phyloP scores from a whole-genome alignment of 2,888 invertebrate genomes.

The Netelia fuscicornis region DNA sequence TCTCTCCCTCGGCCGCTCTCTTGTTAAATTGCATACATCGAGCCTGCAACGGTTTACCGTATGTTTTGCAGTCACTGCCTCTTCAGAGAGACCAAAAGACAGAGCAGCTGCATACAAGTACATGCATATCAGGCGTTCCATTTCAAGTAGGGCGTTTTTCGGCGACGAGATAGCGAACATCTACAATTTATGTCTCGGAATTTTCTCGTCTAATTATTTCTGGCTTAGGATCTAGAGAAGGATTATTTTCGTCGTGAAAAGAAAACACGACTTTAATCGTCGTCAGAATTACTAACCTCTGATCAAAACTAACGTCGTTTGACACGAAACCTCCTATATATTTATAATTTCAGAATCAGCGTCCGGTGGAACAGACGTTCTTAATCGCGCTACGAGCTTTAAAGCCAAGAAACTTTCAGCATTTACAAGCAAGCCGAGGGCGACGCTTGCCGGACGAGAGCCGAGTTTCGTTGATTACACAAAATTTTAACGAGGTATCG shows the following conservation, averaged over 20 bases:
- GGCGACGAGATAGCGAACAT: too few species aligned
- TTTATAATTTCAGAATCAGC: neutral
- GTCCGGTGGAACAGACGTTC: slow-evolving; percentile 49
- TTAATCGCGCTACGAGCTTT: slow-evolving; percentile 67
- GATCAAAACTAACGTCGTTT: too few species aligned
- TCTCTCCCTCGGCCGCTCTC: neutral
- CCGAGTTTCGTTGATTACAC: slow-evolving; percentile 58
- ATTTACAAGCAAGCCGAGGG: slow-evolving; percentile 19
- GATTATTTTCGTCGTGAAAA: too few species aligned
- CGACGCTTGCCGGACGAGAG: neutral
- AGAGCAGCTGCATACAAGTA: neutral
- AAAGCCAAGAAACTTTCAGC: slow-evolving; percentile 55
- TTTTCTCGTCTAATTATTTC: too few species aligned
- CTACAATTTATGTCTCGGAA: too few species aligned
- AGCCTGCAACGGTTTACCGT: neutral
- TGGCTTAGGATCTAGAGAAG: too few species aligned
- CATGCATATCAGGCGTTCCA: neutral
- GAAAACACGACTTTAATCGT: too few species aligned
- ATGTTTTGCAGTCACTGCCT: slow-evolving; percentile 6
- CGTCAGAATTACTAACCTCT: too few species aligned
- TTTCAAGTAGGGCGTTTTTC: too few species aligned
- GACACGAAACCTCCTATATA: too few species aligned
- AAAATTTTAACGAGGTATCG: slow-evolving; percentile 46
- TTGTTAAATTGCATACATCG: neutral
- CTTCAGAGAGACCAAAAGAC: neutral